Evolutionary conservation across 1,140 invertebrate genomes (phyloP).

Genomic region (Calliphora vicina): DNA sequence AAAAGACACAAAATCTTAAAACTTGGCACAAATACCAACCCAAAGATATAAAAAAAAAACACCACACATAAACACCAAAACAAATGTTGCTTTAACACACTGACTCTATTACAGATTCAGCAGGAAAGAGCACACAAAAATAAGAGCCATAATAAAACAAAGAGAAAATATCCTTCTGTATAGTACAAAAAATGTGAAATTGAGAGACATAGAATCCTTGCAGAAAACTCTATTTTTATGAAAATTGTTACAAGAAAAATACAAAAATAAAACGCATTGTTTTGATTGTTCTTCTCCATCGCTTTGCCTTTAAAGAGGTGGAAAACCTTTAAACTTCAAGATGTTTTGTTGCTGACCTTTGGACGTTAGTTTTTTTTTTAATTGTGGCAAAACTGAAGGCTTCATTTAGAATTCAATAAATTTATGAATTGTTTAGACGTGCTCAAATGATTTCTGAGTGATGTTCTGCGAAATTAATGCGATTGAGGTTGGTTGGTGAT

Average conservation of each 20-base stretch:
- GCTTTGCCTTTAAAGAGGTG: slow-evolving; percentile 45
- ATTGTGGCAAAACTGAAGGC: background rate
- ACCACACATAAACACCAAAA: background rate
- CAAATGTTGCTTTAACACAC: background rate
- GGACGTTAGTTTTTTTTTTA: background rate
- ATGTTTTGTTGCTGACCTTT: slow-evolving; percentile 26
- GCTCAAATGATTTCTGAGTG: background rate
- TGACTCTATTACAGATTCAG: background rate
- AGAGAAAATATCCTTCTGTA: no score
- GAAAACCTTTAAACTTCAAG: slow-evolving; percentile 27
- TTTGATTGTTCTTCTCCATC: background rate
- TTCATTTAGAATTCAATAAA: slow-evolving; percentile 18
- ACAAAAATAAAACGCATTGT: no score
- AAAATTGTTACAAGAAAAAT: no score
- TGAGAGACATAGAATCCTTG: no score
- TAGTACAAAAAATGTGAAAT: no score
- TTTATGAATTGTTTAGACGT: background rate
- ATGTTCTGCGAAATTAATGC: background rate
- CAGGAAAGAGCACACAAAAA: no score
- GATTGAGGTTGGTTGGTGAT: background rate
- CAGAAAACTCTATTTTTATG: no score
- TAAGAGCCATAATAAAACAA: no score
- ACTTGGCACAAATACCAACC: background rate
- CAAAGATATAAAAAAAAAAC: no score
- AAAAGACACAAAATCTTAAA: no score